phyloP scores from a whole-genome alignment of 2,113 vertebrate species.

The Hippocampus barbouri region DNA sequence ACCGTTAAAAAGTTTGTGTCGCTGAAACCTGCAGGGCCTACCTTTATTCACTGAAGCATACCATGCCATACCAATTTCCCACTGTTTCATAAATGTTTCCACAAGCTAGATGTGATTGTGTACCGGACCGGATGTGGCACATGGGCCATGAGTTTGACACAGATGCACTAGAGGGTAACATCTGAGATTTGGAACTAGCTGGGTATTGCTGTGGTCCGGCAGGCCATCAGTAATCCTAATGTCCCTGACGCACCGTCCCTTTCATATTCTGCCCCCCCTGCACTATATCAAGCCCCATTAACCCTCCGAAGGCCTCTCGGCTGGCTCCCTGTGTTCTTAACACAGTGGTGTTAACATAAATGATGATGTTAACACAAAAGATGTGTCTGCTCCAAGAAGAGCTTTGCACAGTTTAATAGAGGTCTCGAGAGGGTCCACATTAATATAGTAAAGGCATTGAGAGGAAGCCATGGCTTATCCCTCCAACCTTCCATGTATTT shows the following conservation, averaged over 20 bases:
- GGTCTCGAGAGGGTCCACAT: slow-evolving; percentile 69
- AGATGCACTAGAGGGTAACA: slow-evolving; percentile 6
- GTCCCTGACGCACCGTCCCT: slow-evolving; percentile 27
- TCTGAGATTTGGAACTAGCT: slow-evolving; percentile 29
- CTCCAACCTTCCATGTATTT: slow-evolving; percentile 10
- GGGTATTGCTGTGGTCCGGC: slow-evolving; percentile 42
- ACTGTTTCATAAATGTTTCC: too few relatives aligned
- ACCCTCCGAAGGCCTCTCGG: slow-evolving; percentile 73
- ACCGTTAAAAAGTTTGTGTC: too few relatives aligned
- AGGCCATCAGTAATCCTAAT: slow-evolving; percentile 26
- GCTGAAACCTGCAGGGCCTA: too few relatives aligned
- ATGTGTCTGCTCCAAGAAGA: slow-evolving; percentile 69
- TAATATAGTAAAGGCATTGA: slow-evolving; percentile 70
- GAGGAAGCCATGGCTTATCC: slow-evolving; percentile 42
- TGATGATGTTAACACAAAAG: slow-evolving; percentile 68
- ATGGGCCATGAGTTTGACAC: background rate
- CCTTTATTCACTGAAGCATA: too few relatives aligned
- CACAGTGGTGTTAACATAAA: slow-evolving; percentile 26
- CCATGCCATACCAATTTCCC: too few relatives aligned
- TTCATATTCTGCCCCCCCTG: slow-evolving; percentile 43
- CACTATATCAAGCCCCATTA: slow-evolving; percentile 76
- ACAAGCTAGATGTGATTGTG: background rate
- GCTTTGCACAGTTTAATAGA: slow-evolving; percentile 77
- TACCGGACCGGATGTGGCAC: background rate
- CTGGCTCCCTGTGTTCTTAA: slow-evolving; percentile 77